Conservation (phyloP, 1,140 invertebrate genomes). For the Drosophila nebulosa region DNA sequence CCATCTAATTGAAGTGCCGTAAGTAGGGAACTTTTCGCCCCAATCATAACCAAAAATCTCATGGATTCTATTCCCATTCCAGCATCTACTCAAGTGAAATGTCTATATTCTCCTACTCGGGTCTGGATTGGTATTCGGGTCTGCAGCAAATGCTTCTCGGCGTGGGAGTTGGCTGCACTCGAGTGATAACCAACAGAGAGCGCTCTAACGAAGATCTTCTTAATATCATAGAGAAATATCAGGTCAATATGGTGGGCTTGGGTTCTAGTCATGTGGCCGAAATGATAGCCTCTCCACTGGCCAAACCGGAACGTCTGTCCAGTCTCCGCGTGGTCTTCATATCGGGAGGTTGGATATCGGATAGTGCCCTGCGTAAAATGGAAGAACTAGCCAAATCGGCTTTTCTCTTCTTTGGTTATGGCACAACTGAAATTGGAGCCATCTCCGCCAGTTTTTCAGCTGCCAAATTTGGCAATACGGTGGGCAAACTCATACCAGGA, state of each 20-base stretch:
- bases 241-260: slow-evolving; percentile 48
- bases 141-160: slow-evolving; percentile 46
- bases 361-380: slow-evolving; percentile 29
- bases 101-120: slow-evolving; percentile 48
- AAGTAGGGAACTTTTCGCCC: no score
- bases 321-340: no score
- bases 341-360: not conserved
- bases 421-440: slow-evolving; percentile 51
- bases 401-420: slow-evolving; percentile 55
- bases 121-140: slow-evolving; percentile 70
- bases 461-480: slow-evolving; percentile 26
- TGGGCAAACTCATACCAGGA: slow-evolving; percentile 48
- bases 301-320: slow-evolving; percentile 35
- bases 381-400: slow-evolving; percentile 46
- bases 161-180: slow-evolving; percentile 46
- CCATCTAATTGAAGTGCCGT: slow-evolving; percentile 33
- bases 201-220: slow-evolving; percentile 52
- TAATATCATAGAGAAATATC: slow-evolving; percentile 60
- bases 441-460: slow-evolving; percentile 45
- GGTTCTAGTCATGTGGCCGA: slow-evolving; percentile 43
- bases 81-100: slow-evolving; percentile 51
- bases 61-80: no score
- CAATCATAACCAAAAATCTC: no score
- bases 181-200: slow-evolving; percentile 54
- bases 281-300: slow-evolving; percentile 41